Evolutionary conservation across 2,113 vertebrate species (phyloP).

Genomic region (Lathamus discolor): DNA sequence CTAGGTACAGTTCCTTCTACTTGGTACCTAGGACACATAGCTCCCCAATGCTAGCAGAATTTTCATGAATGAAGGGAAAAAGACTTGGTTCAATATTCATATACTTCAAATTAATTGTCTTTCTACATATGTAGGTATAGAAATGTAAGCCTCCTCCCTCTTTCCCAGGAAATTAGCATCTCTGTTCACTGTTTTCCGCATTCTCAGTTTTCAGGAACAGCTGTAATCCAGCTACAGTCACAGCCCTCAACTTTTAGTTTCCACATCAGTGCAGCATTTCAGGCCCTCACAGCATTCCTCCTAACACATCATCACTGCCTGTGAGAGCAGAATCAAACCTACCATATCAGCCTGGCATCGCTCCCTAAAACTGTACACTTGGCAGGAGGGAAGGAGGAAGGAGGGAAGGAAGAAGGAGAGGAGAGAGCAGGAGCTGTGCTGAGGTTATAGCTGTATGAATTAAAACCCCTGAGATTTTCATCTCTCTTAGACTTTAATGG

Average conservation of each 20-base stretch:
- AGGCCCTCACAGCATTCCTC: background rate
- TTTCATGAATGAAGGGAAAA: background rate
- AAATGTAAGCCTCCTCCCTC: background rate
- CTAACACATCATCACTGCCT: background rate
- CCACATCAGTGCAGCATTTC: background rate
- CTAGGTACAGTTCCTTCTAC: background rate
- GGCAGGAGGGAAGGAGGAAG: background rate
- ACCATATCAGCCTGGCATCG: rapidly evolving
- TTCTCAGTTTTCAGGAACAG: background rate
- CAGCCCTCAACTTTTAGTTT: background rate
- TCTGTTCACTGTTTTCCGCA: background rate
- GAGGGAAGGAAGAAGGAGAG: background rate
- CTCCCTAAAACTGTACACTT: background rate
- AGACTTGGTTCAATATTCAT: background rate
- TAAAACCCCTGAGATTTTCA: background rate
- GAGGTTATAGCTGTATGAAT: background rate
- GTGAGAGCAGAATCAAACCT: background rate
- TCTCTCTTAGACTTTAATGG: background rate
- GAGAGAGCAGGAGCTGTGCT: background rate
- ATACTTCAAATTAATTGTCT: background rate
- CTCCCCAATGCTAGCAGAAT: background rate
- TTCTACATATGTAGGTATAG: background rate
- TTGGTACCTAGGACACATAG: background rate
- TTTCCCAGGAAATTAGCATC: background rate
- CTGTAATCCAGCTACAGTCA: background rate